Conservation (phyloP, 2,797 vertebrate genomes). For the Botia almorhae region DNA sequence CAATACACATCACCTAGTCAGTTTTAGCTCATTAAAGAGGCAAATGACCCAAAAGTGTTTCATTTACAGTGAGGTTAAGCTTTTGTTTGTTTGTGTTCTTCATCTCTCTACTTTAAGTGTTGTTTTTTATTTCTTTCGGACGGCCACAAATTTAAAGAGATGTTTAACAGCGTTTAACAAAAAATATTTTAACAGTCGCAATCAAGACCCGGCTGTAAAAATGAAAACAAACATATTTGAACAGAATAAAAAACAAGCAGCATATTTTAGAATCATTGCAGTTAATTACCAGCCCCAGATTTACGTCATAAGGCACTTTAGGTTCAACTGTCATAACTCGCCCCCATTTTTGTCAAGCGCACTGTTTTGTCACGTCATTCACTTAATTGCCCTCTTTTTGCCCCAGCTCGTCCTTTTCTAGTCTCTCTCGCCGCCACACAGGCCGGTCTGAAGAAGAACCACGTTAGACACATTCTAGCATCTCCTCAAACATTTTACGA, state of each 20-base stretch:
- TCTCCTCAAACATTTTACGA: not conserved
- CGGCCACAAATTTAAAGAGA: not conserved
- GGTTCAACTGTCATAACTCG: not conserved
- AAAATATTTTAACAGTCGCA: not conserved
- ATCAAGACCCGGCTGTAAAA: not conserved
- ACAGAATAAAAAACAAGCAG: not conserved
- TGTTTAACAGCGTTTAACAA: not conserved
- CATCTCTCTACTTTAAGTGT: not conserved
- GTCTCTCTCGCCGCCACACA: not conserved
- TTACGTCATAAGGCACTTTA: not conserved
- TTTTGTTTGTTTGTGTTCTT: not conserved
- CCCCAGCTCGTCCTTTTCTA: not conserved
- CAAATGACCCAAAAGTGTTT: not conserved
- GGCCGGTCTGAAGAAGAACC: not conserved
- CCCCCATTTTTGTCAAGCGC: not conserved
- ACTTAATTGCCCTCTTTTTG: not conserved
- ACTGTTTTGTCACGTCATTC: not conserved
- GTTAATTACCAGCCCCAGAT: not conserved
- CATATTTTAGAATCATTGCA: not conserved
- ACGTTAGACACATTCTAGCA: not conserved
- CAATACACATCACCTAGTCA: not conserved
- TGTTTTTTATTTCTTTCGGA: not conserved
- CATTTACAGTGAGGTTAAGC: not conserved
- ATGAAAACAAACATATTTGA: not conserved
- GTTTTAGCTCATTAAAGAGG: conserved; percentile 12